Percentiles rank a stretch among this genome's conserved stretches.
Conservation (phyloP, 2,888 invertebrate genomes). For the Agrochola lychnidis region DNA sequence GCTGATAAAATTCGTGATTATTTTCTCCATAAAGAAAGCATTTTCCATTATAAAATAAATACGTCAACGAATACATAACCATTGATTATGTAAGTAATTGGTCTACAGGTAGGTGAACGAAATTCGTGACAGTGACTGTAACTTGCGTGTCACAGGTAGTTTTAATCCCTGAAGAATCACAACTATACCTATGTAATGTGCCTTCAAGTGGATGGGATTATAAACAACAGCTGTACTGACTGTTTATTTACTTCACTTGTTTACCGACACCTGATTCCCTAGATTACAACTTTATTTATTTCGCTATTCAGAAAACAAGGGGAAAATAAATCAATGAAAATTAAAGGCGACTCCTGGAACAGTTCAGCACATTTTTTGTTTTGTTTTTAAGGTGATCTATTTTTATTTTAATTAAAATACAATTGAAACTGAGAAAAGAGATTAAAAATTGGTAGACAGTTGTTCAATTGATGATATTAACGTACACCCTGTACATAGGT, state of each 20-base stretch:
- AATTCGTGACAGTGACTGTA: slow-evolving; percentile 1
- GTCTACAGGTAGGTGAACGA: neutral
- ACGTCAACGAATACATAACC: neutral
- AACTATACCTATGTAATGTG: neutral
- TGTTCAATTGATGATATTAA: neutral
- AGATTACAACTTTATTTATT: neutral
- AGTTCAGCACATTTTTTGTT: neutral
- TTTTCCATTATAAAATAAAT: neutral
- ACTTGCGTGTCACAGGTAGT: slow-evolving; percentile 30
- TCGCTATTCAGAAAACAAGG: neutral
- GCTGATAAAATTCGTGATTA: neutral
- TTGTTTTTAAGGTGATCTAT: neutral
- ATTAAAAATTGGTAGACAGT: neutral
- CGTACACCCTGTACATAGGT: neutral
- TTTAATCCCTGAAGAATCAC: slow-evolving; percentile 31
- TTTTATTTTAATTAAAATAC: neutral
- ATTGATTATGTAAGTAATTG: neutral
- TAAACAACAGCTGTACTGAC: neutral
- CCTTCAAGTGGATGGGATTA: neutral
- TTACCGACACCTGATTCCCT: neutral
- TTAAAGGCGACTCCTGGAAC: neutral
- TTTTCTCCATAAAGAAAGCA: neutral
- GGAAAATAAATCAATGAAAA: neutral
- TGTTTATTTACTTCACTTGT: slow-evolving; percentile 8
- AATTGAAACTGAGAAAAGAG: neutral